Evolutionary conservation across 1,140 invertebrate genomes (phyloP).

Genomic region (Prorops nasuta): DNA sequence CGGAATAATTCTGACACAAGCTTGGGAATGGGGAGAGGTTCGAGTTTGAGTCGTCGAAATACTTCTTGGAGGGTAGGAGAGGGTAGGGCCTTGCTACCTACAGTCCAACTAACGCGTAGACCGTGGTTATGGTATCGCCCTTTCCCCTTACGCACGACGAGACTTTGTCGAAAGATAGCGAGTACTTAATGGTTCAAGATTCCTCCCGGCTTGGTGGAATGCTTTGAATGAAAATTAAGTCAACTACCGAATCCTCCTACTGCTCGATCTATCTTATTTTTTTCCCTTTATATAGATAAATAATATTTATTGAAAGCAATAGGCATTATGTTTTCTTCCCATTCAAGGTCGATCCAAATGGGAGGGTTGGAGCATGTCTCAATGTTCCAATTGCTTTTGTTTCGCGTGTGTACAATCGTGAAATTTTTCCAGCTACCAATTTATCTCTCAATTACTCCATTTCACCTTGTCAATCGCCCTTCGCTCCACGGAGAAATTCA

Average conservation of each 20-base stretch:
- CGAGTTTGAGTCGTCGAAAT: conserved; percentile 12
- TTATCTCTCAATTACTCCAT: conserved; percentile 48
- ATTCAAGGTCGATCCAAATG: no score
- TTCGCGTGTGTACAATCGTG: no score
- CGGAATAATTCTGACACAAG: conserved; percentile 55
- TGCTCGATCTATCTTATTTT: background rate
- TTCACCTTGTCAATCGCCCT: conserved; percentile 49
- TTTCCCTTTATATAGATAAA: no score
- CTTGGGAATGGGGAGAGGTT: conserved; percentile 7
- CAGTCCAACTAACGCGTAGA: no score
- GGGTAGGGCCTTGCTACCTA: no score
- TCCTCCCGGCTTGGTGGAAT: conserved; percentile 46
- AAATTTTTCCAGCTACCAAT: conserved; percentile 35
- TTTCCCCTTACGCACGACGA: conserved; percentile 35
- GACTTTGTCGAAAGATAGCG: conserved; percentile 46
- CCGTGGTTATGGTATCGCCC: conserved; percentile 5
- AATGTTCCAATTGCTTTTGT: no score
- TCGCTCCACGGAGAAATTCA: conserved; percentile 27
- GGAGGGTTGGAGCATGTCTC: no score
- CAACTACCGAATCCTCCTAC: conserved; percentile 22
- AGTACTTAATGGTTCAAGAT: conserved; percentile 53
- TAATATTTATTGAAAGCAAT: no score
- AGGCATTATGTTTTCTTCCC: no score
- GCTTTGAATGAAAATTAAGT: conserved; percentile 54
- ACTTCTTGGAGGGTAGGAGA: conserved; percentile 1